Evolutionary conservation across 2,888 invertebrate genomes (phyloP).

Genomic region (Drosophila nigritarsus): DNA sequence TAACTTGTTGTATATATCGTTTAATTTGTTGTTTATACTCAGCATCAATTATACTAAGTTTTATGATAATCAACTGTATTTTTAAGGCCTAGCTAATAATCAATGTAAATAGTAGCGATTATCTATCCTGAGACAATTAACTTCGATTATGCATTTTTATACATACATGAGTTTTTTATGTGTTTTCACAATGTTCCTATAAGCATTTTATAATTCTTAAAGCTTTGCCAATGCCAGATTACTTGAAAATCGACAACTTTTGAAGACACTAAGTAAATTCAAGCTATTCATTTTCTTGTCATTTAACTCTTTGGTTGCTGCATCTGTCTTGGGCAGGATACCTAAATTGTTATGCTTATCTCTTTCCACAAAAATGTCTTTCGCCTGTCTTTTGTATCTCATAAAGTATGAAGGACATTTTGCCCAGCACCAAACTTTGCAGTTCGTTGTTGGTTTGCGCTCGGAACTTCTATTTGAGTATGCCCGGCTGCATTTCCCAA

Average conservation of each 20-base stretch:
- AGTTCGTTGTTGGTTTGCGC: slow-evolving; percentile 19
- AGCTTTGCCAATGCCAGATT: background rate
- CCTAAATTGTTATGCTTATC: slow-evolving; percentile 5
- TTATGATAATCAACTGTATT: slow-evolving; percentile 24
- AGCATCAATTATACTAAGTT: slow-evolving; percentile 11
- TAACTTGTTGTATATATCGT: slow-evolving; percentile 13
- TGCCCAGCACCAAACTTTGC: slow-evolving; percentile 27
- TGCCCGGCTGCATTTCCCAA: slow-evolving; percentile 56
- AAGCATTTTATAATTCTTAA: slow-evolving; percentile 12
- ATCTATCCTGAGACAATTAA: slow-evolving; percentile 4
- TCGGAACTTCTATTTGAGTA: slow-evolving; percentile 47
- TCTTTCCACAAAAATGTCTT: slow-evolving; percentile 26
- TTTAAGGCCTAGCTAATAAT: slow-evolving; percentile 55
- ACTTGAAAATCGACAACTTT: background rate
- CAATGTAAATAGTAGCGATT: slow-evolving; percentile 53
- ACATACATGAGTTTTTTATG: background rate
- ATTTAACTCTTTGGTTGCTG: slow-evolving; percentile 6
- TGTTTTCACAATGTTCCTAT: slow-evolving; percentile 44
- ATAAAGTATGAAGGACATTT: slow-evolving; percentile 41
- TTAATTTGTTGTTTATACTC: slow-evolving; percentile 10
- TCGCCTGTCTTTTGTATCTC: slow-evolving; percentile 28
- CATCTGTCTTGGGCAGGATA: slow-evolving; percentile 3
- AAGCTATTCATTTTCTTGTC: background rate
- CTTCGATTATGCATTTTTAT: slow-evolving; percentile 24
- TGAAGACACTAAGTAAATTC: slow-evolving; percentile 1